Evolutionary conservation across 2,113 vertebrate species (phyloP).

Genomic region (Onychorhynchus coronatus): DNA sequence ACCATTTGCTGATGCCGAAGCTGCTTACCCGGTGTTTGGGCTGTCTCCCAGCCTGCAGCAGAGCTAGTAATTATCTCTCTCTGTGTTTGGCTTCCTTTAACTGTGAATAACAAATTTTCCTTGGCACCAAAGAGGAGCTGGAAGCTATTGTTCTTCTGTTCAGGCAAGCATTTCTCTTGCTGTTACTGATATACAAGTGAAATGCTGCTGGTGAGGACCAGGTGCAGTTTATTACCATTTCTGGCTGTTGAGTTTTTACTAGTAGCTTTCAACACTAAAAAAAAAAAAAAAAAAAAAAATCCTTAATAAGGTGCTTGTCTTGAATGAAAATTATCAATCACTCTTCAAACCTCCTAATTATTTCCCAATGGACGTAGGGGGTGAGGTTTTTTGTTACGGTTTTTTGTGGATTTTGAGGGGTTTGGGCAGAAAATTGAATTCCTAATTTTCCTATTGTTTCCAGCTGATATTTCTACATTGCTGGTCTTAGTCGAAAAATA

Average conservation of each 20-base stretch:
- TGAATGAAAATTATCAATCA: neutral
- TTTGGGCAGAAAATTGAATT: neutral
- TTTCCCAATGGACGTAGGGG: neutral
- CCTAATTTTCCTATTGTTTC: neutral
- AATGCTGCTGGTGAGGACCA: neutral
- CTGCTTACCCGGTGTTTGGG: neutral
- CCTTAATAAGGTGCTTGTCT: neutral
- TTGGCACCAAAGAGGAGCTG: conserved; percentile 28
- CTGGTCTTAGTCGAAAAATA: neutral
- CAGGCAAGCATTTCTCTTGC: neutral
- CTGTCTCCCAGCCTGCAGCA: conserved; percentile 15
- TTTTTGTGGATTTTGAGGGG: neutral
- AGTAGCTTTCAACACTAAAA: neutral
- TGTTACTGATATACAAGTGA: neutral
- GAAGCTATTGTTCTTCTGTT: conserved; percentile 17
- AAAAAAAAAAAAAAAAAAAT: neutral
- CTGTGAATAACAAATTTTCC: conserved; percentile 27
- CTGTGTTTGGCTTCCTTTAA: conserved; percentile 7
- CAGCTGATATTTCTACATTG: neutral
- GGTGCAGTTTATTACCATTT: neutral
- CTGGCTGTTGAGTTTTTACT: neutral
- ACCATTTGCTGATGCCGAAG: neutral
- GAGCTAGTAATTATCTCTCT: conserved; percentile 36
- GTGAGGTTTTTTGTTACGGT: neutral
- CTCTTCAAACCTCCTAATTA: neutral